Conservation (phyloP, 1,140 invertebrate species). For the Trachelipus rathkii region DNA sequence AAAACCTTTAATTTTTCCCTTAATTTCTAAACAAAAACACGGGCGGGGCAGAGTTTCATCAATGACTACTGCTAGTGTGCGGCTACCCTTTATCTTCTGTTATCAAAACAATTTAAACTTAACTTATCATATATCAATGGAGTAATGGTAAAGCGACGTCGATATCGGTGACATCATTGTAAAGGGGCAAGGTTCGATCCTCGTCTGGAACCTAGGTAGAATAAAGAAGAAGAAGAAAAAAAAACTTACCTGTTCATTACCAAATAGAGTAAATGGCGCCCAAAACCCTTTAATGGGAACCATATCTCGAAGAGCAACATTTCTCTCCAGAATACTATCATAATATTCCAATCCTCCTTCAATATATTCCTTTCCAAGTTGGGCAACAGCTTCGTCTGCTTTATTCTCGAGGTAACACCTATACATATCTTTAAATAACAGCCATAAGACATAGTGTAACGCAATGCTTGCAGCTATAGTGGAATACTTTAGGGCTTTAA, state of each 20-base stretch:
- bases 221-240: too few relatives aligned
- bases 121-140: too few relatives aligned
- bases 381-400: background rate
- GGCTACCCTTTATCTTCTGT: too few relatives aligned
- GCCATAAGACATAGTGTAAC: background rate
- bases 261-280: background rate
- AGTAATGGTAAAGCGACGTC: too few relatives aligned
- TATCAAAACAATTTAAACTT: too few relatives aligned
- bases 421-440: background rate
- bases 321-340: background rate
- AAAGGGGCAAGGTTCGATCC: too few relatives aligned
- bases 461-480: background rate
- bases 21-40: too few relatives aligned
- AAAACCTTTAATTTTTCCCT: too few relatives aligned
- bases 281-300: background rate
- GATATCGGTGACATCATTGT: too few relatives aligned
- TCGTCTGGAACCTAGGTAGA: too few relatives aligned
- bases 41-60: too few relatives aligned
- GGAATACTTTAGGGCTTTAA: background rate
- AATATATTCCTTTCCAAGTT: background rate
- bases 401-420: background rate
- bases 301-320: background rate
- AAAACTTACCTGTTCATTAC: background rate
- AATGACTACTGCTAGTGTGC: too few relatives aligned
- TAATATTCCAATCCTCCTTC: background rate